Conservation (phyloP, 1,140 invertebrate genomes). For the Holcopasites calliopsidis region DNA sequence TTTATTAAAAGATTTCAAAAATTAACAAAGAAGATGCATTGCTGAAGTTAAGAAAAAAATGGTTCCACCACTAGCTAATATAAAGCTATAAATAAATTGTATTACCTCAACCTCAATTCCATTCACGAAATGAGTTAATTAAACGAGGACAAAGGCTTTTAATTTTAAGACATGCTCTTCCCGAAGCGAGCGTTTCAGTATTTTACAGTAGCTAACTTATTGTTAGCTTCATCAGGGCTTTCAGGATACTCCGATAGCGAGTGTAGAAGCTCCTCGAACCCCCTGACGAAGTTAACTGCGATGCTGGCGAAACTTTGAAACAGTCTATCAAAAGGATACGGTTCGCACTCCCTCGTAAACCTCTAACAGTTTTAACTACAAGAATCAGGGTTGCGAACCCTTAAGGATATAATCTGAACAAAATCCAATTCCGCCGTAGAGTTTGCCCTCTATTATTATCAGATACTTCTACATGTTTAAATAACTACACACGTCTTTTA, state of each 20-base stretch:
- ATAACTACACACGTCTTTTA: background rate
- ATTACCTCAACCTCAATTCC: too few relatives aligned
- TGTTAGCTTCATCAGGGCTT: background rate
- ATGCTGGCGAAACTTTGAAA: background rate
- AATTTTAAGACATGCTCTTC: too few relatives aligned
- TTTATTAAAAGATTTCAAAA: too few relatives aligned
- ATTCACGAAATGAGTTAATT: too few relatives aligned
- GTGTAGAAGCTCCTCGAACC: background rate
- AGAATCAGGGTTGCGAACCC: background rate
- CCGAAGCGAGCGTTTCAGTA: too few relatives aligned
- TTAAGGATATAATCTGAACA: background rate
- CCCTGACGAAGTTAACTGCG: background rate
- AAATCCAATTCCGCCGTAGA: background rate
- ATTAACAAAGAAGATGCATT: too few relatives aligned
- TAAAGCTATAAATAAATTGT: too few relatives aligned
- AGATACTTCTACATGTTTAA: background rate
- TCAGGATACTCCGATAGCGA: background rate
- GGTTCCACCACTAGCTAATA: too few relatives aligned
- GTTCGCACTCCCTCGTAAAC: constrained; percentile 5
- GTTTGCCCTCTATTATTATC: background rate
- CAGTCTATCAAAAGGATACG: background rate
- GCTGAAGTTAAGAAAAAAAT: too few relatives aligned
- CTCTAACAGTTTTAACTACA: constrained; percentile 14
- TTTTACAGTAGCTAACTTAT: too few relatives aligned
- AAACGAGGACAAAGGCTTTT: background rate